A percentile compares a stretch with the other conserved stretches of the same genome.
Conservation (phyloP, 2,113 vertebrate species). For the Mixornis gularis region DNA sequence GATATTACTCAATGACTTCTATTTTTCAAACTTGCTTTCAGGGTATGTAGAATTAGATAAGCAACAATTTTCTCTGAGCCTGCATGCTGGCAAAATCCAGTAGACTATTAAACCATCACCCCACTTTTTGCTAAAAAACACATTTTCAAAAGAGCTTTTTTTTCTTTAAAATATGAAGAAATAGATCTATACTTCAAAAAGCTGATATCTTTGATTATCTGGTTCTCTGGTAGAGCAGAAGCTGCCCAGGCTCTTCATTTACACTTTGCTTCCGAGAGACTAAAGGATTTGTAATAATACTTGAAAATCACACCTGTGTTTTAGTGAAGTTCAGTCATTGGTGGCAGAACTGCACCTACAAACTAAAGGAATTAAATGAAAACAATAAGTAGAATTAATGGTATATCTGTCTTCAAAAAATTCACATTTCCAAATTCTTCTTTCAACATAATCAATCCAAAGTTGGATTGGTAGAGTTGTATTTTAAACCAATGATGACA, state of each 20-base stretch:
- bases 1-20: slow-evolving; percentile 10
- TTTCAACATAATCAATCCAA: not conserved
- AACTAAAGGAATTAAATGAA: not conserved
- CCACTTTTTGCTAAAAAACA: not conserved
- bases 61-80: not conserved
- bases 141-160: not conserved
- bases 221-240: not conserved
- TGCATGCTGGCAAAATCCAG: not conserved
- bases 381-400: not conserved
- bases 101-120: not conserved
- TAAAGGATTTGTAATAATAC: not conserved
- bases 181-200: not conserved
- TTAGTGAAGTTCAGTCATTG: not conserved
- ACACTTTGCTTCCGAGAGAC: not conserved
- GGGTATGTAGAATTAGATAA: slow-evolving; percentile 32
- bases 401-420: not conserved
- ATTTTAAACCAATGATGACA: not conserved
- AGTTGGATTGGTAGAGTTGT: not conserved
- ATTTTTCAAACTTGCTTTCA: slow-evolving; percentile 43
- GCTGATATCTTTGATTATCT: not conserved
- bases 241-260: not conserved
- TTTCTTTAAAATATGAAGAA: not conserved
- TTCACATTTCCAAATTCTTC: not conserved
- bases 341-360: not conserved
- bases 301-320: not conserved